Percentiles rank a stretch among this genome's conserved stretches.
phyloP scores from a whole-genome alignment of 2,113 vertebrate species.

The Bubo bubo region DNA sequence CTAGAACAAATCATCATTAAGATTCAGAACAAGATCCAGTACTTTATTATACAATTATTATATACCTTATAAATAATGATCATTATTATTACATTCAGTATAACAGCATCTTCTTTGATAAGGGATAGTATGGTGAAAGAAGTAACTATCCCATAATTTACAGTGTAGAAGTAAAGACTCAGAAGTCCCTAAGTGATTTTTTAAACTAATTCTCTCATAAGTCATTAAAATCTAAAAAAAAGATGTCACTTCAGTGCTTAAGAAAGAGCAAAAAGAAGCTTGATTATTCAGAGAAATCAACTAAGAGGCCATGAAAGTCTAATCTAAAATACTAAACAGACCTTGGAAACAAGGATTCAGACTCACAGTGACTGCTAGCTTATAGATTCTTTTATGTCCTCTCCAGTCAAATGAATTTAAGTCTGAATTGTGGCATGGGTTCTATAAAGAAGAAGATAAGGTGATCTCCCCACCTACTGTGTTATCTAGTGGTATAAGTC shows the following conservation, averaged over 20 bases:
- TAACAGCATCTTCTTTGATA: neutral
- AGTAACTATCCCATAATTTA: neutral
- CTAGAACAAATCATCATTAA: neutral
- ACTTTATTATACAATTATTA: neutral
- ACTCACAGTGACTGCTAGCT: neutral
- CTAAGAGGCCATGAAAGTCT: neutral
- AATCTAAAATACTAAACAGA: neutral
- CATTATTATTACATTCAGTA: neutral
- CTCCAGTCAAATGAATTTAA: neutral
- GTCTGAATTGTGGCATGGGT: neutral
- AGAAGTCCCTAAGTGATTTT: neutral
- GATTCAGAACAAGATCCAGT: neutral
- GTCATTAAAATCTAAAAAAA: neutral
- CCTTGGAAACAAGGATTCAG: neutral
- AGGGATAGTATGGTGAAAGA: neutral
- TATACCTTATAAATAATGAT: neutral
- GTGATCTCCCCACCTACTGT: neutral
- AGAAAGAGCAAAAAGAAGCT: neutral
- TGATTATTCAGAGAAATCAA: neutral
- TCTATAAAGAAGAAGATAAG: neutral
- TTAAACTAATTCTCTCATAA: neutral
- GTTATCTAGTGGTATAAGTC: neutral
- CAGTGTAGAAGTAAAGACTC: neutral
- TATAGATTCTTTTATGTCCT: neutral
- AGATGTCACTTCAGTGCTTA: neutral